phyloP scores from a whole-genome alignment of 2,113 vertebrate species.

The Emydura subglobosa region DNA sequence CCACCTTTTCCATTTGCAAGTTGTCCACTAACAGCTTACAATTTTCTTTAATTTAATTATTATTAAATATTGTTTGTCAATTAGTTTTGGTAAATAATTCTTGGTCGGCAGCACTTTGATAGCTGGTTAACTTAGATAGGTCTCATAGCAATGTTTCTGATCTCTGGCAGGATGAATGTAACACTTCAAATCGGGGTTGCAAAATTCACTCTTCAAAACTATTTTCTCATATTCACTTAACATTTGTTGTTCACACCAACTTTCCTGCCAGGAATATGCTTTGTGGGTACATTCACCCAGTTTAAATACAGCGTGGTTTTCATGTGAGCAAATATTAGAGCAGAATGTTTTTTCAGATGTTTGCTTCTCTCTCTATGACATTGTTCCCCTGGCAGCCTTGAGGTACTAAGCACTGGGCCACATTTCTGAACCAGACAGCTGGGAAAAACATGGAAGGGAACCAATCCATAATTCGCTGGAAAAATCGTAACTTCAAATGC shows the following conservation, averaged over 20 bases:
- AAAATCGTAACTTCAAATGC: constrained; percentile 49
- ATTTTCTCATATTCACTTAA: background rate
- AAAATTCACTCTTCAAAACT: background rate
- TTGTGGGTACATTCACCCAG: background rate
- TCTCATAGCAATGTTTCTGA: constrained; percentile 19
- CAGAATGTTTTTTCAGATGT: background rate
- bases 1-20: constrained; percentile 59
- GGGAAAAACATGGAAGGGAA: constrained; percentile 54
- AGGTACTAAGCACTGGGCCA: background rate
- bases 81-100: constrained; percentile 53
- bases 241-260: background rate
- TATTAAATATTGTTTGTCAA: constrained; percentile 51
- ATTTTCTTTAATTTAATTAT: constrained; percentile 27
- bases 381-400: background rate
- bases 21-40: constrained; percentile 27
- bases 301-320: constrained; percentile 31
- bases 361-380: background rate
- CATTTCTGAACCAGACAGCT: constrained; percentile 39
- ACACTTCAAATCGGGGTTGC: background rate
- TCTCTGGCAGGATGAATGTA: constrained; percentile 23
- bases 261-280: constrained; percentile 33
- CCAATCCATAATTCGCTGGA: constrained; percentile 43
- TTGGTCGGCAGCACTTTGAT: constrained; percentile 32
- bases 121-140: constrained; percentile 40
- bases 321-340: constrained; percentile 37